Conservation (phyloP, 2,797 vertebrate genomes). For the Anolis apletophallus region DNA sequence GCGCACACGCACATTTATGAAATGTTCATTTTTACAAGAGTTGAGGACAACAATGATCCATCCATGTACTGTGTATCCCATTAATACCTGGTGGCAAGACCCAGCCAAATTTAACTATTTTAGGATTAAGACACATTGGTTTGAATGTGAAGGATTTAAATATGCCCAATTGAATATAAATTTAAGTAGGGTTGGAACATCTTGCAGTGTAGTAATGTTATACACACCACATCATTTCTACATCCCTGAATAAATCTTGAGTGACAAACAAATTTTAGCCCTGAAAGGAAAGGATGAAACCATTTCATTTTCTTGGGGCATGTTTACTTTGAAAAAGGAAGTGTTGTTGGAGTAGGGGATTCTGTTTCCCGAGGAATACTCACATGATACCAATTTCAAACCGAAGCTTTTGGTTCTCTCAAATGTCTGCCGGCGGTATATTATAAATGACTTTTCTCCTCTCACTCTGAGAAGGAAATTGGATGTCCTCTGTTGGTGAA, state of each 20-base stretch:
- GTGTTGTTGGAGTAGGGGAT: neutral
- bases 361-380: slow-evolving; percentile 8
- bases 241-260: neutral
- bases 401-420: neutral
- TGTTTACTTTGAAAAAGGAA: neutral
- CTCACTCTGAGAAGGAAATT: slow-evolving; percentile 7
- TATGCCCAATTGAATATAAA: neutral
- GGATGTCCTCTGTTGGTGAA: neutral
- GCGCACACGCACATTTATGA: neutral
- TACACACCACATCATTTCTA: neutral
- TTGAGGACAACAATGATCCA: neutral
- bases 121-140: neutral
- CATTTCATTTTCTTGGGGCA: neutral
- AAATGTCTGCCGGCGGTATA: neutral
- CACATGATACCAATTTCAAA: slow-evolving; percentile 20
- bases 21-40: neutral
- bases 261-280: neutral
- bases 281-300: neutral
- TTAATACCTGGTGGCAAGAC: neutral
- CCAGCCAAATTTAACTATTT: neutral
- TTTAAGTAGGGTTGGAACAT: neutral
- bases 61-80: too few relatives aligned
- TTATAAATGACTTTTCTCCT: neutral
- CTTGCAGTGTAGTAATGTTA: neutral
- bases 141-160: neutral